Evolutionary conservation across 1,140 invertebrate genomes (phyloP).

Genomic region (Drosophila tristis): DNA sequence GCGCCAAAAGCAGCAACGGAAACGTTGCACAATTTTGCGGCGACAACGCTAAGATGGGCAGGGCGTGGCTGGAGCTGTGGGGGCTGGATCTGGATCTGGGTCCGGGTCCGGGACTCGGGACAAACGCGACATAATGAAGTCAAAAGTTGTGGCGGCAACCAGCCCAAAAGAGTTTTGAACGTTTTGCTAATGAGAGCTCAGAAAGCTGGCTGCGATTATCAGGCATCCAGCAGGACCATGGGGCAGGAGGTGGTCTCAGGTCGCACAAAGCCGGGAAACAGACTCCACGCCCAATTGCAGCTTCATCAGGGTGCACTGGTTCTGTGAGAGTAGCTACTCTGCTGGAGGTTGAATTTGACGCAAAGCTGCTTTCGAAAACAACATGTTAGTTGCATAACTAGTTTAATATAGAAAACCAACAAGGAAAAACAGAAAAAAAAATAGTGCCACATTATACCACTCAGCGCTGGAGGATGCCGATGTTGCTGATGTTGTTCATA

Average conservation of each 20-base stretch:
- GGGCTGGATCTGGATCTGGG: neutral
- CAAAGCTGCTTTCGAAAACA: constrained; percentile 21
- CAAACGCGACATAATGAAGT: constrained; percentile 77
- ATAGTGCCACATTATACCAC: constrained; percentile 57
- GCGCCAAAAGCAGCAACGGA: constrained; percentile 77
- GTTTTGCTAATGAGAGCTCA: constrained; percentile 78
- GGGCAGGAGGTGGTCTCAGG: constrained; percentile 3
- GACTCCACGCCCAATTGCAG: neutral
- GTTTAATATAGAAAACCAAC: constrained; percentile 31
- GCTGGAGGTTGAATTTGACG: neutral
- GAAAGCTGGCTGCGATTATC: constrained; percentile 73
- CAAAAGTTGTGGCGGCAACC: constrained; percentile 68
- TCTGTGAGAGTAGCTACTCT: no score
- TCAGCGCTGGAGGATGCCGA: constrained; percentile 25
- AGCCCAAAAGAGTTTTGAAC: constrained; percentile 69
- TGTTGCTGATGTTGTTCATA: constrained; percentile 55
- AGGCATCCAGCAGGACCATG: constrained; percentile 16
- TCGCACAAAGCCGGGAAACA: neutral
- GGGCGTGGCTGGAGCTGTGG: constrained; percentile 6
- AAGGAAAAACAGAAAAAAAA: constrained; percentile 24
- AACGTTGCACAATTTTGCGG: constrained; percentile 81
- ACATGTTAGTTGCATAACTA: constrained; percentile 47
- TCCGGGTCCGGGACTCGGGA: constrained; percentile 3
- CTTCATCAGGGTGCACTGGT: neutral
- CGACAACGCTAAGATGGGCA: constrained; percentile 52